These are phyloP conservation scores for Caenorhabditis becei DNA, from an alignment of 2,888 invertebrate genomes.

Conservation along the genomic window DNA sequence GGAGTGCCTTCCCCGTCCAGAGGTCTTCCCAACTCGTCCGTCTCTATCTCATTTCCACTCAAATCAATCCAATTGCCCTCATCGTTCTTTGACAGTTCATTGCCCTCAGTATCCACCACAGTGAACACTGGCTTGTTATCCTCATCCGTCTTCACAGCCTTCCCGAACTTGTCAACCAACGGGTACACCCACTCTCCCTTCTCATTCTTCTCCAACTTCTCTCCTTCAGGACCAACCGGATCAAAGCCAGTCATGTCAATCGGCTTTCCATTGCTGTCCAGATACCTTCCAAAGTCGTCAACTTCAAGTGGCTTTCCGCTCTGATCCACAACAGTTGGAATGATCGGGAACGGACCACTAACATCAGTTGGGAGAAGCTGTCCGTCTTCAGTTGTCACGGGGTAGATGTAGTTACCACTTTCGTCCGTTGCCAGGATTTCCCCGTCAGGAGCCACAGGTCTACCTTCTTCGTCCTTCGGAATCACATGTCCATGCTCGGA, in stretches of 20 bases:
- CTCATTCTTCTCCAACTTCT: slow-evolving; percentile 48
- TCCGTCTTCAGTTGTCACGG: slow-evolving; percentile 47
- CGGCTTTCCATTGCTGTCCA: slow-evolving; percentile 54
- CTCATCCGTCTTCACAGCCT: slow-evolving; percentile 58
- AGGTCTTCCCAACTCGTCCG: slow-evolving; percentile 66
- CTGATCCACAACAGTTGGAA: slow-evolving; percentile 26
- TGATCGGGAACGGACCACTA: neutral
- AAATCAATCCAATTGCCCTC: slow-evolving; percentile 64
- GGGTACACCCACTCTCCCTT: slow-evolving; percentile 63
- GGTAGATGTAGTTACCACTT: slow-evolving; percentile 52
- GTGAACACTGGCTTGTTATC: slow-evolving; percentile 62
- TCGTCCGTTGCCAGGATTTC: slow-evolving; percentile 58
- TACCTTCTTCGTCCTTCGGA: slow-evolving; percentile 59
- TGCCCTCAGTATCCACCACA: slow-evolving; percentile 65
- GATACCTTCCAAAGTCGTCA: slow-evolving; percentile 57
- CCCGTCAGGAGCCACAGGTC: slow-evolving; percentile 63
- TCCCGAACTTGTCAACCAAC: slow-evolving; percentile 70
- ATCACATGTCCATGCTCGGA: slow-evolving; percentile 33
- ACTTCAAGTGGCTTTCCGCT: slow-evolving; percentile 62
- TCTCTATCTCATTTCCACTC: slow-evolving; percentile 63
- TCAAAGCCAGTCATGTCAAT: slow-evolving; percentile 30
- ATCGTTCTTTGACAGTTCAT: slow-evolving; percentile 54
- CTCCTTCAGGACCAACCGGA: slow-evolving; percentile 44
- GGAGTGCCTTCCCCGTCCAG: slow-evolving; percentile 56
- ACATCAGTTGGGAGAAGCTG: slow-evolving; percentile 45